A percentile compares a stretch with the other conserved stretches of the same genome.
Conservation (phyloP, 1,140 invertebrate genomes). For the roundworm (Caenorhabditis elegans) region DNA sequence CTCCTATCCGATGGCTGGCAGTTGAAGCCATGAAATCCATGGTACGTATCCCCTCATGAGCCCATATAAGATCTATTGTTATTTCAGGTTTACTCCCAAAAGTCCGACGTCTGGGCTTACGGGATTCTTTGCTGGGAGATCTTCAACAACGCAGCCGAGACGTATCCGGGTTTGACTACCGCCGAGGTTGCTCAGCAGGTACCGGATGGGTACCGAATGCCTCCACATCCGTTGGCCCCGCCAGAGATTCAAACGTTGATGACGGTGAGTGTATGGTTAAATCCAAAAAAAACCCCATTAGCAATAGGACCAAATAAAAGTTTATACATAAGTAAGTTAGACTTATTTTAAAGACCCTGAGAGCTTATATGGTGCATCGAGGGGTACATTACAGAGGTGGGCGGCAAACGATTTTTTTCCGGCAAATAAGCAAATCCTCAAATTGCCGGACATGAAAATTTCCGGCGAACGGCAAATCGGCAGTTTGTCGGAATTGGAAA, state of each 20-base stretch:
- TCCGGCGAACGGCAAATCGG: background rate
- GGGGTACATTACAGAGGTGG: no score
- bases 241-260: background rate
- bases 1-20: background rate
- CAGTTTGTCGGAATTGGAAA: background rate
- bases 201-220: conserved; percentile 37
- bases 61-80: no score
- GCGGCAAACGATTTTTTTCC: no score
- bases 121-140: conserved; percentile 33
- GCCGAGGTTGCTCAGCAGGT: conserved; percentile 34
- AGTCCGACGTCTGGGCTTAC: conserved; percentile 22
- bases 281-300: no score
- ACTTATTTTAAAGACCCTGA: no score
- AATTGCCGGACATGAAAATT: no score
- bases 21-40: background rate
- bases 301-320: no score
- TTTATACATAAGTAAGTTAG: no score
- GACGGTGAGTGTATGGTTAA: no score
- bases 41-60: background rate
- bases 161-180: conserved; percentile 47
- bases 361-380: no score
- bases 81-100: background rate
- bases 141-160: conserved; percentile 39
- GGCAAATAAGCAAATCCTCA: no score
- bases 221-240: background rate